Evolutionary conservation across 2,888 invertebrate species (phyloP).

Genomic region (Schizotus pectinicornis): DNA sequence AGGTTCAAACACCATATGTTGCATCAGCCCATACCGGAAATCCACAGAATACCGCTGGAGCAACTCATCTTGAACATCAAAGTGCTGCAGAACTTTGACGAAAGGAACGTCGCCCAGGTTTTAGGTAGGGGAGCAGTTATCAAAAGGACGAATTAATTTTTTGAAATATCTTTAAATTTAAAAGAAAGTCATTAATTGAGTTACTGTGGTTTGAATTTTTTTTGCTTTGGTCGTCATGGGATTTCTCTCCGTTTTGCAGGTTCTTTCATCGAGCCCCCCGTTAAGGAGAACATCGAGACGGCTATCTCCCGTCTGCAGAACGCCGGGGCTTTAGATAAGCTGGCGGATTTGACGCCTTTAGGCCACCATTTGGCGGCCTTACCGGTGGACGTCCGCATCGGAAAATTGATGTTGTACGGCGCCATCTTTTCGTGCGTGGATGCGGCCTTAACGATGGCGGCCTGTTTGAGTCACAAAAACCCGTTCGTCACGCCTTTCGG

Average conservation of each 20-base stretch:
- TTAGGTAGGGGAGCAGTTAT: constrained; percentile 43
- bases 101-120: constrained; percentile 48
- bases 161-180: too few species aligned
- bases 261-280: constrained; percentile 77
- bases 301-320: constrained; percentile 75
- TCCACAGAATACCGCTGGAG: constrained; percentile 87
- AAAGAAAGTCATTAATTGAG: too few species aligned
- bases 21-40: constrained; percentile 85
- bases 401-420: constrained; percentile 91
- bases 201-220: too few species aligned
- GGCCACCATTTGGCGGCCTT: constrained; percentile 87
- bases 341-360: constrained; percentile 78
- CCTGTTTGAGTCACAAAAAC: constrained; percentile 79
- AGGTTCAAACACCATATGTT: constrained; percentile 70
- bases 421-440: constrained; percentile 92
- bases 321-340: constrained; percentile 80
- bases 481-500: constrained; percentile 80
- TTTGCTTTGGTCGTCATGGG: neutral
- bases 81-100: constrained; percentile 64
- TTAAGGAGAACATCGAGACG: constrained; percentile 68
- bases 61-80: constrained; percentile 79
- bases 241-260: constrained; percentile 54
- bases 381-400: constrained; percentile 89
- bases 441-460: constrained; percentile 89
- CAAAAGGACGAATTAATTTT: too few species aligned